Percentiles rank a stretch among this genome's conserved stretches.
phyloP scores from a whole-genome alignment of 2,113 vertebrate genomes.

The Oenanthe oenanthe region DNA sequence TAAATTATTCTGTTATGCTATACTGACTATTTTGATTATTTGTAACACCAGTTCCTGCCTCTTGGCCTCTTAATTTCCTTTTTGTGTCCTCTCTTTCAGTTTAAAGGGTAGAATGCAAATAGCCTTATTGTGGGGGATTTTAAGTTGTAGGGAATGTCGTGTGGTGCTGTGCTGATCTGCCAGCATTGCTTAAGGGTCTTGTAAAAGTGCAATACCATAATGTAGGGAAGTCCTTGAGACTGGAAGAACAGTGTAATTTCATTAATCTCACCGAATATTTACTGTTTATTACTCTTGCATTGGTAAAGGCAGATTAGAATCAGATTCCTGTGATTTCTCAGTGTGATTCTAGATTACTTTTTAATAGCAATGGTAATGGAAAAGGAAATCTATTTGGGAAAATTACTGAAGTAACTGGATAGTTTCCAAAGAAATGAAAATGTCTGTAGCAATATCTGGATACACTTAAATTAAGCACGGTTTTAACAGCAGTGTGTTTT shows the following conservation, averaged over 20 bases:
- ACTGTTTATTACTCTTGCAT: background rate
- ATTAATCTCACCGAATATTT: background rate
- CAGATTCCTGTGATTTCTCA: background rate
- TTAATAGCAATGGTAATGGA: background rate
- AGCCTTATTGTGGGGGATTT: background rate
- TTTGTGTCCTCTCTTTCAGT: background rate
- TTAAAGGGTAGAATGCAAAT: background rate
- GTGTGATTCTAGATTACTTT: background rate
- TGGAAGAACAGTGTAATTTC: background rate
- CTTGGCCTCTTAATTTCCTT: background rate
- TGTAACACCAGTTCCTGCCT: background rate
- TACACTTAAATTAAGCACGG: background rate
- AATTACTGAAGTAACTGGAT: background rate
- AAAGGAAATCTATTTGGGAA: background rate
- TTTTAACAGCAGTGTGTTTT: background rate
- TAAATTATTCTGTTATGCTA: background rate
- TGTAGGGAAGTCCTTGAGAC: background rate
- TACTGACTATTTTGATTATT: background rate
- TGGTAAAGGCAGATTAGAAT: background rate
- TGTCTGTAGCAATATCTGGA: background rate
- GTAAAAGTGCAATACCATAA: background rate
- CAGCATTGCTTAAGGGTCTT: background rate
- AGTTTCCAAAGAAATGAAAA: background rate
- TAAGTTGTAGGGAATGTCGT: background rate
- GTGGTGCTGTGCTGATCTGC: background rate